phyloP scores from a whole-genome alignment of 2,797 vertebrate species.

The Smutsia gigantea region DNA sequence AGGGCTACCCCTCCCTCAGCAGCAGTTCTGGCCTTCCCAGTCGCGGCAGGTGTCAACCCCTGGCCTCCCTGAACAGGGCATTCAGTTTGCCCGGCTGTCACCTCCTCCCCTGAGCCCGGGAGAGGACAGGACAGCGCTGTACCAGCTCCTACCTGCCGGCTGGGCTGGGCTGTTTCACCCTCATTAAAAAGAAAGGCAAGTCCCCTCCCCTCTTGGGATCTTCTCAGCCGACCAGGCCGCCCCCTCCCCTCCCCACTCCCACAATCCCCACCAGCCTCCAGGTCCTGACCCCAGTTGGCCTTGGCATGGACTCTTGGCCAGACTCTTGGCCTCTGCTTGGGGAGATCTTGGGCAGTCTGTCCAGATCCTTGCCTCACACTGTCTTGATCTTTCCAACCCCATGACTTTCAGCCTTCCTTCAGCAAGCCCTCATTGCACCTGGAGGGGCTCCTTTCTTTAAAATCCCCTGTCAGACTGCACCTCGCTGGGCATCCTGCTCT shows the following conservation, averaged over 20 bases:
- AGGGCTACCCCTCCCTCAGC: accelerated
- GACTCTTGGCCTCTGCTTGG: not conserved
- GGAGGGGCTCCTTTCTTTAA: not conserved
- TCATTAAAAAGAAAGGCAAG: not conserved
- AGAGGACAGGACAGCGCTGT: not conserved
- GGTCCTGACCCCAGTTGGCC: not conserved
- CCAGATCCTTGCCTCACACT: not conserved
- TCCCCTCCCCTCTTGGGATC: not conserved
- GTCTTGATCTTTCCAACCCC: not conserved
- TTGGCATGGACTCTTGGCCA: not conserved
- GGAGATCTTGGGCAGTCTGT: not conserved
- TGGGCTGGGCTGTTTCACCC: not conserved
- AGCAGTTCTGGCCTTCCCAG: not conserved
- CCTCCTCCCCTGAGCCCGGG: no score
- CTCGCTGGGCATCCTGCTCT: not conserved
- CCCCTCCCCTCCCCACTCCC: no score
- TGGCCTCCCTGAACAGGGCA: not conserved
- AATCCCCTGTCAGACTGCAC: not conserved
- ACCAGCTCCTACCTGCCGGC: not conserved
- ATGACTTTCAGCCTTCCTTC: not conserved
- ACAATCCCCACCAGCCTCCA: not conserved
- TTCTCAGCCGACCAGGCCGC: not conserved
- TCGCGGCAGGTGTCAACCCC: accelerated
- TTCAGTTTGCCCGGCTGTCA: not conserved
- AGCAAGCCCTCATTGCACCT: not conserved